Evolutionary conservation across 2,888 invertebrate genomes (phyloP), one percentile per base, ranked within the genome.

Genomic region (Diarsia brunnea): DNA sequence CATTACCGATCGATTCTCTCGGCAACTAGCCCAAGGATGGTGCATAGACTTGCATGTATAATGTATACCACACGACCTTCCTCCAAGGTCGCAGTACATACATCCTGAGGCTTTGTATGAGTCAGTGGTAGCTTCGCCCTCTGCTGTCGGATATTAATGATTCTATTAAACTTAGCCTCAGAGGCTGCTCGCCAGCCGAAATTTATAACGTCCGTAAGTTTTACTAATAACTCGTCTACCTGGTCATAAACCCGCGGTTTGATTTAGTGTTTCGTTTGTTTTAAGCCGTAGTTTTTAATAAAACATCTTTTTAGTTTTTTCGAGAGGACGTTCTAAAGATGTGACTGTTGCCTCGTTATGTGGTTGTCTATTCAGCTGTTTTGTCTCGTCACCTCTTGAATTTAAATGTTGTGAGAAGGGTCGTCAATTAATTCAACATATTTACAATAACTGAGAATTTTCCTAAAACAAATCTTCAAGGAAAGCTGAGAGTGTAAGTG

Each of bases 141-240:
- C 76, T 38, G 64, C 69, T 55, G 70, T 80, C 67, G 61, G 63
- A 65, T 88, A 87, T 91, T 91, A 92, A 92, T 88, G 90, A 89
- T 88, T 91, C 90, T 91, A 91, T 90, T 89, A 91, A 90, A 87
- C 82, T 82, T 86, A 84, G 86, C 85, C 90, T 89, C 86, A 78
- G 85, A 84, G 85, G 84, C 90, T 89, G 85, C 81, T 78, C 88
- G 87, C 87, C 84, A 84, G 82, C 88, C 91, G 82, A 90, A 91
- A 93, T 93, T 94, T 93, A 93, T 90, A 89, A 88, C 87, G 64
- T 81, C 81, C 71, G 79, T 85, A 79, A 75, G 84, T 84, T 84
- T 85, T 79, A 89, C 86, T 84, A 85, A 86, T 86, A 89, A 83
- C 84, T 83, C 81, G 73, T 86, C 87, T 86, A 87, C 87, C 87